Conservation (phyloP, 2,113 vertebrate species). For the Polyodon spathula region DNA sequence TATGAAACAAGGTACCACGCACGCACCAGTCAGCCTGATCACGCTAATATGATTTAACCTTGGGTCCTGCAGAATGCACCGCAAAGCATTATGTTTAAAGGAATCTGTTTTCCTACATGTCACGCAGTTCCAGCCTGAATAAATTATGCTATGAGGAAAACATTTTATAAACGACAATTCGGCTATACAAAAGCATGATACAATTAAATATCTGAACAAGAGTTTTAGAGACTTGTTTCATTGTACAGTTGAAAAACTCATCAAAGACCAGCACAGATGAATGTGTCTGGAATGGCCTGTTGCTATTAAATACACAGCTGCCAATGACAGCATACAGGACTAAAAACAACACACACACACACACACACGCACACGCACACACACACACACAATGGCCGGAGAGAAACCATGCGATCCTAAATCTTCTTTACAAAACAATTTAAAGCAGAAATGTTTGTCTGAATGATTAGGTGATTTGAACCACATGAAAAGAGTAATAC, state of each 20-base stretch:
- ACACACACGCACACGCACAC: too few species aligned
- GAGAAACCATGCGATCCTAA: constrained; percentile 13
- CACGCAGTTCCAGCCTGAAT: constrained; percentile 5
- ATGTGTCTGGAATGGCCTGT: too few species aligned
- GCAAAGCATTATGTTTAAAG: constrained; percentile 19
- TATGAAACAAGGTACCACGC: constrained; percentile 36
- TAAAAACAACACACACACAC: too few species aligned
- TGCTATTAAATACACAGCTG: too few species aligned
- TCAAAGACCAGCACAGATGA: too few species aligned
- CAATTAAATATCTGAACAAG: too few species aligned
- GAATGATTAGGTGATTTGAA: background rate
- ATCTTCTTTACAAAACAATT: constrained; percentile 4
- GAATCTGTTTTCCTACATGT: constrained; percentile 20
- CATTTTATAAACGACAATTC: too few species aligned
- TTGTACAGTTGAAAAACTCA: too few species aligned
- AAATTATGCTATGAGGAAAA: too few species aligned
- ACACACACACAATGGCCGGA: constrained; percentile 1
- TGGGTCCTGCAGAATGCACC: constrained; percentile 18
- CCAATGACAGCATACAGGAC: too few species aligned
- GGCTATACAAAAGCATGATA: too few species aligned
- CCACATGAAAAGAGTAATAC: background rate
- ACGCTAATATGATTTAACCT: constrained; percentile 37
- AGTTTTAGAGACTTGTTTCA: too few species aligned
- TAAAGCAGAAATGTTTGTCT: constrained; percentile 2
- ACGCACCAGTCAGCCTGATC: constrained; percentile 23